Percentiles rank a stretch among this genome's conserved stretches.
Evolutionary conservation across 2,888 invertebrate genomes (phyloP).

Genomic region (Altica lythri): DNA sequence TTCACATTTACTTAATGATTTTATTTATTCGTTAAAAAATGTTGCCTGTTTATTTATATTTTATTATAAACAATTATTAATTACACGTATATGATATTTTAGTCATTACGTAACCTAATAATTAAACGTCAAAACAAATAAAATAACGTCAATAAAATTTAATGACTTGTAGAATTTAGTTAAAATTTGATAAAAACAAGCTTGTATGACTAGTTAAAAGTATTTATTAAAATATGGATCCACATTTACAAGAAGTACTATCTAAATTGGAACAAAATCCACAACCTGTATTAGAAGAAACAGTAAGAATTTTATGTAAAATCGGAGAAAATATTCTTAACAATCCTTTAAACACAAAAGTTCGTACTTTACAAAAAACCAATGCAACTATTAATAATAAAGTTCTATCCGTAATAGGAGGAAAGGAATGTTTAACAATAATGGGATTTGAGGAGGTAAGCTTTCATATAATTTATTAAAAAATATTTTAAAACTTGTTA

Average conservation of each 20-base stretch:
- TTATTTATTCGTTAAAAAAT: no score
- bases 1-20: no score
- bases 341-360: constrained; percentile 45
- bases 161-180: constrained; percentile 6
- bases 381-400: constrained; percentile 45
- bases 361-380: constrained; percentile 46
- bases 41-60: no score
- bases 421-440: constrained; percentile 45
- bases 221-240: constrained; percentile 24
- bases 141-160: not conserved
- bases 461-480: not conserved
- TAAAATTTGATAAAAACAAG: not conserved
- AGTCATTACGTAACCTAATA: constrained; percentile 2
- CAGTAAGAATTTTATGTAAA: constrained; percentile 43
- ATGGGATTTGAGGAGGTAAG: constrained; percentile 53
- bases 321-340: constrained; percentile 50
- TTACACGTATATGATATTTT: no score
- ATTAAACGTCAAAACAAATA: constrained; percentile 4
- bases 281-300: constrained; percentile 30
- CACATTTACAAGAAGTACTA: constrained; percentile 24
- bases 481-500: not conserved
- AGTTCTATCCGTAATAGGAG: constrained; percentile 46
- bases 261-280: constrained; percentile 34
- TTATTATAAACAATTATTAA: no score
- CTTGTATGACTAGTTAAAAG: not conserved